A percentile compares a stretch with the other conserved stretches of the same genome.
These are phyloP conservation scores for Conopomorpha cramerella DNA, from an alignment of 1,140 invertebrate genomes.

Conservation along the genomic window DNA sequence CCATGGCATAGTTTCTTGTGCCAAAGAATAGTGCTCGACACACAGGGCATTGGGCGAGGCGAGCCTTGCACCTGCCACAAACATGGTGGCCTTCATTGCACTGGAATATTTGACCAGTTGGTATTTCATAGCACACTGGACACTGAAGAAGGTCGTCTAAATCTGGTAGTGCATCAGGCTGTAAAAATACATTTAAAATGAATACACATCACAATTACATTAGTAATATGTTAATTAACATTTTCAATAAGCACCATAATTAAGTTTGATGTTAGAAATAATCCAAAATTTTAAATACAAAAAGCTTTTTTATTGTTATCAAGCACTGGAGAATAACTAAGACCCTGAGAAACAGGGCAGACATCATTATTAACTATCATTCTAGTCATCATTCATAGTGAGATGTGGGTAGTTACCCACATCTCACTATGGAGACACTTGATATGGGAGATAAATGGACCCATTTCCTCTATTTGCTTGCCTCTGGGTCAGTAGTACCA, in stretches of 20 bases:
- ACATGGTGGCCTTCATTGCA: constrained; percentile 57
- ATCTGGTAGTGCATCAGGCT: constrained; percentile 36
- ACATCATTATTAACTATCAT: no score
- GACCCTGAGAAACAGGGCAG: no score
- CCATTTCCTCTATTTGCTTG: no score
- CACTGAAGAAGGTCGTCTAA: constrained; percentile 53
- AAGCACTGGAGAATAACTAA: no score
- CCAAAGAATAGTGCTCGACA: constrained; percentile 47
- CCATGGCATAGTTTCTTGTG: constrained; percentile 52
- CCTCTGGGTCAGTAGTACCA: no score
- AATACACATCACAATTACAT: neutral
- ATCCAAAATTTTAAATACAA: no score
- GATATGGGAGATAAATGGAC: no score
- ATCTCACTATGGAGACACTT: no score
- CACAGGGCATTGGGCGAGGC: constrained; percentile 45
- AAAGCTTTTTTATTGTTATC: no score
- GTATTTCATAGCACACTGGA: constrained; percentile 55
- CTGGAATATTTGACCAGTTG: constrained; percentile 45
- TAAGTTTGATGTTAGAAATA: neutral
- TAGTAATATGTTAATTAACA: neutral
- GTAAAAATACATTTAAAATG: constrained; percentile 9
- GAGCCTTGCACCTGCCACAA: constrained; percentile 45
- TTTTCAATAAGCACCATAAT: neutral
- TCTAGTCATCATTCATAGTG: no score
- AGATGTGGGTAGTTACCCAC: no score